These are phyloP conservation scores for Agrochola litura DNA, from an alignment of 2,888 invertebrate species.

Conservation along the genomic window DNA sequence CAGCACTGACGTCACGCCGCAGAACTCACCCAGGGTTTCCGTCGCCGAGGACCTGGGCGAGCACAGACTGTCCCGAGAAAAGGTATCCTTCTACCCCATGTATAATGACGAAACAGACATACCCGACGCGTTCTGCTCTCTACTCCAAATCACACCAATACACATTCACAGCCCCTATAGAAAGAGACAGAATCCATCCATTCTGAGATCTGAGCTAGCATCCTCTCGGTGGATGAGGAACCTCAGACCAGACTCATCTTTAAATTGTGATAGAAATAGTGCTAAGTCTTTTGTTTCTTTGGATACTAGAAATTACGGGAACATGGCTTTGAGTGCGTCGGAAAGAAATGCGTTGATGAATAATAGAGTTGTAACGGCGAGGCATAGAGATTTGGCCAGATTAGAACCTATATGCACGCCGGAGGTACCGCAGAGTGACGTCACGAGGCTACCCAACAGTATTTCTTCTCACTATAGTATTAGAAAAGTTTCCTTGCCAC, in stretches of 20 bases:
- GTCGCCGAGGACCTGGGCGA: slow-evolving; percentile 75
- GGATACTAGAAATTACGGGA: slow-evolving; percentile 81
- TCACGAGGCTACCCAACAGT: slow-evolving; percentile 71
- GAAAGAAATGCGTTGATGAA: slow-evolving; percentile 78
- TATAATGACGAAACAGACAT: slow-evolving; percentile 77
- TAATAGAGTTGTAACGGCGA: slow-evolving; percentile 83
- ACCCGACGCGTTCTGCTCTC: slow-evolving; percentile 83
- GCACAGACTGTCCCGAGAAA: slow-evolving; percentile 76
- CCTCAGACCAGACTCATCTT: slow-evolving; percentile 84
- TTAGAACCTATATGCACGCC: slow-evolving; percentile 83
- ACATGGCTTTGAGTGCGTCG: slow-evolving; percentile 78
- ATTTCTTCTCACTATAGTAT: slow-evolving; percentile 75
- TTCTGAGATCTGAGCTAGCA: slow-evolving; percentile 86
- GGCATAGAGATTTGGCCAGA: slow-evolving; percentile 80
- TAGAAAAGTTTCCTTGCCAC: slow-evolving; percentile 87
- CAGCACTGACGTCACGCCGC: slow-evolving; percentile 86
- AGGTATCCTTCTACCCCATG: slow-evolving; percentile 74
- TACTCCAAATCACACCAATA: slow-evolving; percentile 87
- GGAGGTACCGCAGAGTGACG: slow-evolving; percentile 77
- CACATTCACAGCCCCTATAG: slow-evolving; percentile 83
- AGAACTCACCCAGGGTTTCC: slow-evolving; percentile 84
- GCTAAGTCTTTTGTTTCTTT: slow-evolving; percentile 87
- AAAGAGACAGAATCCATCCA: slow-evolving; percentile 82
- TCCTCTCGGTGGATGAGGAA: slow-evolving; percentile 88
- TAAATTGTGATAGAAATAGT: slow-evolving; percentile 86